phyloP scores from a whole-genome alignment of 2,888 invertebrate genomes.

The Aelia acuminata region DNA sequence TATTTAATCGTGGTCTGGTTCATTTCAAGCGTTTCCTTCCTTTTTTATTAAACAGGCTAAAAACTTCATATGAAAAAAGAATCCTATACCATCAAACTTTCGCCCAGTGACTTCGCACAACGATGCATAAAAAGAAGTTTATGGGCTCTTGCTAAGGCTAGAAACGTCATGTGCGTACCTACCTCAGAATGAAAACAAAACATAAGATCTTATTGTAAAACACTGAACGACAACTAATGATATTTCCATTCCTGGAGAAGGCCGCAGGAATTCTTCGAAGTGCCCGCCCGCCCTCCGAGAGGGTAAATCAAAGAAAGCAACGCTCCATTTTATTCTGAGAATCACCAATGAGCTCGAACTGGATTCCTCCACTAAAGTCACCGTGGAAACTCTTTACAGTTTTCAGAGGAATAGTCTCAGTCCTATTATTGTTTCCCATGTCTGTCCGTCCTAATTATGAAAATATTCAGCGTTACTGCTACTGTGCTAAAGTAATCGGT shows the following conservation, averaged over 20 bases:
- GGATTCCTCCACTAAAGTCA: conserved; percentile 1
- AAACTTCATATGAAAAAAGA: too few species aligned
- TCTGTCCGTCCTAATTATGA: background rate
- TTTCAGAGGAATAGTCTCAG: background rate
- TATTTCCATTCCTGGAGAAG: conserved; percentile 23
- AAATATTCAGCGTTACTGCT: background rate
- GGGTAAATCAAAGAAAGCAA: conserved; percentile 32
- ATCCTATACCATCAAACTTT: background rate
- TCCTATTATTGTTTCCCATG: background rate
- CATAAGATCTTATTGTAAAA: conserved; percentile 7
- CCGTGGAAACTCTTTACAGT: background rate
- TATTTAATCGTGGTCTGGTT: too few species aligned
- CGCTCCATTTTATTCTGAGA: conserved; percentile 32
- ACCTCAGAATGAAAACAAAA: conserved; percentile 32
- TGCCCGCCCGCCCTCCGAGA: conserved; percentile 7
- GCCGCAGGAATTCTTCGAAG: conserved; percentile 18
- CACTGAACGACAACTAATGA: conserved; percentile 28
- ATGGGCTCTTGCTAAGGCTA: background rate
- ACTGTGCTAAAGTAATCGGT: background rate
- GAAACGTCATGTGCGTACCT: background rate
- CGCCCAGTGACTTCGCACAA: background rate
- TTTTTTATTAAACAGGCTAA: too few species aligned
- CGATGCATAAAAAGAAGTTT: background rate
- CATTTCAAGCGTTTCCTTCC: too few species aligned
- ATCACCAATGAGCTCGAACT: conserved; percentile 5